A percentile compares a stretch with the other conserved stretches of the same genome.
Evolutionary conservation across 2,888 invertebrate genomes (phyloP).

Genomic region (Cinara cedri): DNA sequence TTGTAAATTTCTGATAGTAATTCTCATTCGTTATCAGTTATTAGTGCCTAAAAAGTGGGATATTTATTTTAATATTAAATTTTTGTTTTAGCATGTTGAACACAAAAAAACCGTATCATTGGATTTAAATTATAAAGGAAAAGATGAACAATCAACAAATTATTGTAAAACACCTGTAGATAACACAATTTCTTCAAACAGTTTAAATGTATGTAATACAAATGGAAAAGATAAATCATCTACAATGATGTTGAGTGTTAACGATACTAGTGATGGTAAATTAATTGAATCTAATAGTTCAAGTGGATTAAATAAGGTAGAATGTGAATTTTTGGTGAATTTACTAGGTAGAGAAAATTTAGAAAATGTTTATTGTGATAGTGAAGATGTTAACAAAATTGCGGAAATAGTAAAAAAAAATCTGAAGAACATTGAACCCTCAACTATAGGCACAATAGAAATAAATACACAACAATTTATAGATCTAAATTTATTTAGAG

Average conservation of each 20-base stretch:
- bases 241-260: not conserved
- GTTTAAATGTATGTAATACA: not conserved
- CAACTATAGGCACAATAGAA: not conserved
- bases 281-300: not conserved
- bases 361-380: not conserved
- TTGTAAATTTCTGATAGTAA: too few relatives aligned
- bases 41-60: too few relatives aligned
- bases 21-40: too few relatives aligned
- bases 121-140: not conserved
- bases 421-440: not conserved
- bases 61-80: constrained; percentile 1
- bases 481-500: not conserved
- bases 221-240: not conserved
- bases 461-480: constrained; percentile 39
- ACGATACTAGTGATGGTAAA: not conserved
- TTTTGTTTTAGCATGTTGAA: not conserved
- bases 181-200: not conserved
- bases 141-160: not conserved
- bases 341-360: not conserved
- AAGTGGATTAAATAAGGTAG: not conserved
- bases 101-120: not conserved
- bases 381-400: not conserved
- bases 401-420: not conserved
- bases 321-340: constrained; percentile 1
- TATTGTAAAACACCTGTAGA: not conserved